Conservation (phyloP, 2,797 vertebrate species). For the Pantherophis vulpinus region DNA sequence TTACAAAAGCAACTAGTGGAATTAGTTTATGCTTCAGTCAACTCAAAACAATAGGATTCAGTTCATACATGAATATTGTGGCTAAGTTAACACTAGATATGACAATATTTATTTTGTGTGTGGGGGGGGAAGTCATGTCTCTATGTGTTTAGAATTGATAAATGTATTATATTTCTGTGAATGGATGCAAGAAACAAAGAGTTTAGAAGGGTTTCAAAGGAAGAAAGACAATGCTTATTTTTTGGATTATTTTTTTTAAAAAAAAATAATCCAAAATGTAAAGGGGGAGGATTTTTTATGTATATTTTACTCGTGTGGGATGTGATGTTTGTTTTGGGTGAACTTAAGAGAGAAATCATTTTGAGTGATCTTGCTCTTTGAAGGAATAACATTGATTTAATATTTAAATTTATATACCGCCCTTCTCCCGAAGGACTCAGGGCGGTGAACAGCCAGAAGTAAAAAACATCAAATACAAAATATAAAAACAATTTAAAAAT, state of each 20-base stretch:
- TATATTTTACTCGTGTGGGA: background rate
- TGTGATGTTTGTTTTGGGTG: background rate
- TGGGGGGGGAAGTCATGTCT: background rate
- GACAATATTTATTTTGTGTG: background rate
- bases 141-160: background rate
- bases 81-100: background rate
- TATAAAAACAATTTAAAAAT: too few relatives aligned
- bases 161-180: background rate
- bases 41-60: background rate
- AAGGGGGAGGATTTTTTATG: background rate
- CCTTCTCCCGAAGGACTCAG: too few relatives aligned
- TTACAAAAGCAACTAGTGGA: background rate
- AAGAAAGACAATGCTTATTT: background rate
- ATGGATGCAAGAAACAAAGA: background rate
- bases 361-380: background rate
- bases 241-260: background rate
- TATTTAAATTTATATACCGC: too few relatives aligned
- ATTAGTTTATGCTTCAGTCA: background rate
- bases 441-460: too few relatives aligned
- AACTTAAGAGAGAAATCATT: background rate
- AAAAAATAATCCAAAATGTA: background rate
- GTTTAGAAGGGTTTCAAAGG: background rate
- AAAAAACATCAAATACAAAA: too few relatives aligned
- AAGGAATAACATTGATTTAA: background rate
- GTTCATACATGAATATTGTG: background rate